Percentiles rank a stretch among this genome's conserved stretches.
These are phyloP conservation scores for Brevimyrus niger DNA, from an alignment of 2,113 vertebrate genomes.

Conservation along the genomic window DNA sequence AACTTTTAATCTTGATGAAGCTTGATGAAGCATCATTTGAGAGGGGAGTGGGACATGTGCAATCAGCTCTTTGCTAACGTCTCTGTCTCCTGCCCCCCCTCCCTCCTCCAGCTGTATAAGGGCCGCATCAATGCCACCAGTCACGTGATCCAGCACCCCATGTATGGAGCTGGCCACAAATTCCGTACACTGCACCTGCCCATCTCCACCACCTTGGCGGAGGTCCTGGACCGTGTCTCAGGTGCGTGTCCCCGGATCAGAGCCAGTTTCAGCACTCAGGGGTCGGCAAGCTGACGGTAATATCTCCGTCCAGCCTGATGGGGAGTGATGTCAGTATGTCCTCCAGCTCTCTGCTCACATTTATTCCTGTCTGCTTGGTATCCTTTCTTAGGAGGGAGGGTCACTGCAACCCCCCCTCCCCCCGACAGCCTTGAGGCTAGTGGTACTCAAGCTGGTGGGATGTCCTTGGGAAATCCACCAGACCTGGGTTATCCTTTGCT, in stretches of 20 bases:
- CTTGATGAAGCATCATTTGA: neutral
- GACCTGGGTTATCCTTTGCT: neutral
- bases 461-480: neutral
- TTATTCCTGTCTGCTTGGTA: neutral
- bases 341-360: neutral
- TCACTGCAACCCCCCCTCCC: neutral
- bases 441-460: neutral
- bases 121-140: constrained; percentile 98
- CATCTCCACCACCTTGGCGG: constrained; percentile 91
- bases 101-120: constrained; percentile 78
- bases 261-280: neutral
- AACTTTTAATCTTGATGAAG: neutral
- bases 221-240: constrained; percentile 94
- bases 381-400: neutral
- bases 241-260: constrained; percentile 58
- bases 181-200: constrained; percentile 95
- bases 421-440: neutral
- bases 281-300: neutral
- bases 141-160: constrained; percentile 96
- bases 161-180: constrained; percentile 98
- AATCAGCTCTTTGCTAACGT: neutral
- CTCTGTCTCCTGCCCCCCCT: neutral
- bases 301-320: neutral
- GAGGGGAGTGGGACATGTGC: neutral
- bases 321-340: neutral